Conservation (phyloP, 92 coral and sea anemone species). For the Paramuricea clavata region DNA sequence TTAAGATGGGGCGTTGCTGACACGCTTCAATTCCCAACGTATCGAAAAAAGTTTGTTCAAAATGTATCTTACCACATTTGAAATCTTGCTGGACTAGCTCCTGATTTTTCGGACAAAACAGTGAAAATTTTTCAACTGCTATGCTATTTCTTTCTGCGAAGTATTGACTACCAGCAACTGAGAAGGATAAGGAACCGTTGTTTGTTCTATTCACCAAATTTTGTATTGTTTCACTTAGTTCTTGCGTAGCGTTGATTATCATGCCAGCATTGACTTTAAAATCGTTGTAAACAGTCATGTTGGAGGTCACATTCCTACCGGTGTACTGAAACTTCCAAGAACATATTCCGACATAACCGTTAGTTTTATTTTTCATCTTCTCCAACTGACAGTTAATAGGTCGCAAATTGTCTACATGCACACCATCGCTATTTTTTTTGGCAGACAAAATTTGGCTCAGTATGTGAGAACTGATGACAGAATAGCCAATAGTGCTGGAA, state of each 20-base stretch:
- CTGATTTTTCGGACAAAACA: slow-evolving; percentile 66
- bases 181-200: slow-evolving; percentile 28
- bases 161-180: not conserved
- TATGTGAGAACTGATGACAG: not conserved
- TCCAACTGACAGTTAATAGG: slow-evolving; percentile 48
- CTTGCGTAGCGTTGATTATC: slow-evolving; percentile 38
- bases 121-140: slow-evolving; percentile 51
- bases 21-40: too few species aligned
- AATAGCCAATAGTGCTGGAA: not conserved
- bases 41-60: too few species aligned
- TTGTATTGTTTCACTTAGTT: slow-evolving; percentile 46
- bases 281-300: slow-evolving; percentile 30
- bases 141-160: slow-evolving; percentile 46
- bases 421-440: not conserved
- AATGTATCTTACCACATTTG: slow-evolving; percentile 76
- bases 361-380: slow-evolving; percentile 17
- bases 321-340: slow-evolving; percentile 50
- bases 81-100: slow-evolving; percentile 49
- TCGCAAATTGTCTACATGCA: slow-evolving; percentile 1
- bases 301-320: slow-evolving; percentile 56
- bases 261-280: slow-evolving; percentile 46
- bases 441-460: not conserved
- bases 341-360: slow-evolving; percentile 50
- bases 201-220: slow-evolving; percentile 58
- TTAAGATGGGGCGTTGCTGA: too few species aligned